Conservation (phyloP, 2,797 vertebrate genomes). For the Pampus argenteus region DNA sequence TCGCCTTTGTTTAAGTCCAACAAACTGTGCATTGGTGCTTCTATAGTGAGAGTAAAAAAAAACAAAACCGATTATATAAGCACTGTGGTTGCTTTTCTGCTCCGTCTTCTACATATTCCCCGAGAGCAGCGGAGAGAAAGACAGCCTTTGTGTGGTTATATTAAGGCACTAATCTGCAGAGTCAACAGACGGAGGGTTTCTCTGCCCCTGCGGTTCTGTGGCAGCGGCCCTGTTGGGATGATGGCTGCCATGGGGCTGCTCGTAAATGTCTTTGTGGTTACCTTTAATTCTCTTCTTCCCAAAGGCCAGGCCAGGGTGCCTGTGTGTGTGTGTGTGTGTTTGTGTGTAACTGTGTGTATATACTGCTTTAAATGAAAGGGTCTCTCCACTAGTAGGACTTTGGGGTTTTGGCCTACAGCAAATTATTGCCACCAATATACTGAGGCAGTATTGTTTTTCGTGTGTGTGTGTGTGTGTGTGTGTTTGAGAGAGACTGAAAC, state of each 20-base stretch:
- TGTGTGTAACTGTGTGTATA: slow-evolving; percentile 35
- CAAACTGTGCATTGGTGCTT: not conserved
- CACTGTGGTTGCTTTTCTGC: slow-evolving; percentile 28
- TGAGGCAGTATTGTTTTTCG: slow-evolving; percentile 21
- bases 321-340: slow-evolving; percentile 30
- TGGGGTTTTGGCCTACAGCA: slow-evolving; percentile 42
- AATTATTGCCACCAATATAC: slow-evolving; percentile 36
- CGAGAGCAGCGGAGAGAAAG: slow-evolving; percentile 60
- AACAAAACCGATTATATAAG: slow-evolving; percentile 57
- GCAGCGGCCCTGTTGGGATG: slow-evolving; percentile 56
- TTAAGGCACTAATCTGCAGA: slow-evolving; percentile 76
- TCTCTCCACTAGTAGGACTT: slow-evolving; percentile 44
- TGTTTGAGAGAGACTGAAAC: not conserved
- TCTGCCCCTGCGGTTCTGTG: slow-evolving; percentile 66
- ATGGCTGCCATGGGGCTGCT: slow-evolving; percentile 68
- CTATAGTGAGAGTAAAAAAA: slow-evolving; percentile 31
- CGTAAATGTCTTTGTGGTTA: slow-evolving; percentile 69
- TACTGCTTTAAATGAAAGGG: slow-evolving; percentile 53
- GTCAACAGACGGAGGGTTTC: slow-evolving; percentile 70
- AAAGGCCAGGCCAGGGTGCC: slow-evolving; percentile 22
- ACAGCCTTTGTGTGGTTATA: slow-evolving; percentile 72
- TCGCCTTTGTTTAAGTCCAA: slow-evolving; percentile 12
- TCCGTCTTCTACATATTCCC: slow-evolving; percentile 52
- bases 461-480: slow-evolving; percentile 1
- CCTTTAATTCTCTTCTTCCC: slow-evolving; percentile 58